Evolutionary conservation across 2,113 vertebrate genomes (phyloP).

Genomic region (Noturus placidus): DNA sequence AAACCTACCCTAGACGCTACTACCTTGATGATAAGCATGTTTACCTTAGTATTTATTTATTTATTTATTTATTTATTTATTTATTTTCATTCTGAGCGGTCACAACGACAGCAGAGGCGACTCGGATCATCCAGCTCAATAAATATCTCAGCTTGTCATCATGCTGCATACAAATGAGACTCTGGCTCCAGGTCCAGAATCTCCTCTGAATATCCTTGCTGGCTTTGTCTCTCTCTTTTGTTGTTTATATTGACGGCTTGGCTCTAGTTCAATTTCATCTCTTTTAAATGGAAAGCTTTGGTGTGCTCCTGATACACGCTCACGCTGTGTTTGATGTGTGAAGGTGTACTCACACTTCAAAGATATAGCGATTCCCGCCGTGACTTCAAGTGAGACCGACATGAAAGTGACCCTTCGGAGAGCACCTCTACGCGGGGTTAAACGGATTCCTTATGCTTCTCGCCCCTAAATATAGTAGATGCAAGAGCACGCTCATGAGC

Average conservation of each 20-base stretch:
- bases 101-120: neutral
- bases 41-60: neutral
- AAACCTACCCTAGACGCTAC: neutral
- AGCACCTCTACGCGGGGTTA: slow-evolving; percentile 25
- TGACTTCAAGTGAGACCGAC: slow-evolving; percentile 23
- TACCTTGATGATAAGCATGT: neutral
- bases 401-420: slow-evolving; percentile 25
- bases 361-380: slow-evolving; percentile 18
- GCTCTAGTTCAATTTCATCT: slow-evolving; percentile 31
- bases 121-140: neutral
- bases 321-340: slow-evolving; percentile 39
- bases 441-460: slow-evolving; percentile 15
- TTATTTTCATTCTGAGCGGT: neutral
- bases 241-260: slow-evolving; percentile 41
- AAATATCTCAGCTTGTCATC: slow-evolving; percentile 17
- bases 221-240: slow-evolving; percentile 34
- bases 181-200: slow-evolving; percentile 6
- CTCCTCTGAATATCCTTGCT: slow-evolving; percentile 34
- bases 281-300: slow-evolving; percentile 35
- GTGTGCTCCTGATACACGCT: slow-evolving; percentile 23
- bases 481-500: neutral
- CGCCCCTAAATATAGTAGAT: neutral
- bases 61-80: neutral
- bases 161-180: slow-evolving; percentile 26
- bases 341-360: slow-evolving; percentile 46